A percentile compares a stretch with the other conserved stretches of the same genome.
Conservation (phyloP, 2,888 invertebrate species). For the Diarsia dahlii region DNA sequence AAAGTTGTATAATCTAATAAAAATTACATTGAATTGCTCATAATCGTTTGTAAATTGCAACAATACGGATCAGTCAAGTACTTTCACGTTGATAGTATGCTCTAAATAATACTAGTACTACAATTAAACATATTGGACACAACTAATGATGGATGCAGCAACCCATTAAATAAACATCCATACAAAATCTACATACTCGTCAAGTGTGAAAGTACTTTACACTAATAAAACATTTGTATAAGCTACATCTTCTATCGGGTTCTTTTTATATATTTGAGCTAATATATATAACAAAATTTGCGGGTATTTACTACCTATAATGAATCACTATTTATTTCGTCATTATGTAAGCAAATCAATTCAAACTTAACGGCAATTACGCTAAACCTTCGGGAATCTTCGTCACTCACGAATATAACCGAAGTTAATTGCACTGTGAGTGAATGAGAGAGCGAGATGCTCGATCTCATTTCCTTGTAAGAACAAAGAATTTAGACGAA, state of each 20-base stretch:
- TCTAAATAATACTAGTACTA: slow-evolving; percentile 36
- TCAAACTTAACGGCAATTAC: slow-evolving; percentile 56
- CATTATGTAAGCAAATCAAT: slow-evolving; percentile 57
- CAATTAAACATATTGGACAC: slow-evolving; percentile 21
- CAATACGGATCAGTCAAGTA: slow-evolving; percentile 51
- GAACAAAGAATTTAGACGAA: slow-evolving; percentile 46
- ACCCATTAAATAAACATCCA: slow-evolving; percentile 24
- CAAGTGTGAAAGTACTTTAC: slow-evolving; percentile 53
- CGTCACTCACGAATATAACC: slow-evolving; percentile 18
- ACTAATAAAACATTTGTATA: slow-evolving; percentile 49
- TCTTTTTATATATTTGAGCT: slow-evolving; percentile 59
- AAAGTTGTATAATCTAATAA: slow-evolving; percentile 20
- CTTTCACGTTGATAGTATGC: slow-evolving; percentile 45
- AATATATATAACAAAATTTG: slow-evolving; percentile 56
- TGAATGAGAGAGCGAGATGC: slow-evolving; percentile 32
- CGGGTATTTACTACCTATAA: slow-evolving; percentile 25
- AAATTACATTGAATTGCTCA: slow-evolving; percentile 54
- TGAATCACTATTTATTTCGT: slow-evolving; percentile 41
- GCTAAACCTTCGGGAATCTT: slow-evolving; percentile 47
- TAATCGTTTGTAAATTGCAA: slow-evolving; percentile 56
- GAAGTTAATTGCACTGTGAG: slow-evolving; percentile 27
- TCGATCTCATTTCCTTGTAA: slow-evolving; percentile 34
- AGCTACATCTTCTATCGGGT: slow-evolving; percentile 43
- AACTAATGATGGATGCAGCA: slow-evolving; percentile 26
- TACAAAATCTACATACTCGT: slow-evolving; percentile 44